Evolutionary conservation across 1,140 invertebrate species (phyloP), one percentile per base, ranked within the genome.

Genomic region (Drosophila lacertosa): DNA sequence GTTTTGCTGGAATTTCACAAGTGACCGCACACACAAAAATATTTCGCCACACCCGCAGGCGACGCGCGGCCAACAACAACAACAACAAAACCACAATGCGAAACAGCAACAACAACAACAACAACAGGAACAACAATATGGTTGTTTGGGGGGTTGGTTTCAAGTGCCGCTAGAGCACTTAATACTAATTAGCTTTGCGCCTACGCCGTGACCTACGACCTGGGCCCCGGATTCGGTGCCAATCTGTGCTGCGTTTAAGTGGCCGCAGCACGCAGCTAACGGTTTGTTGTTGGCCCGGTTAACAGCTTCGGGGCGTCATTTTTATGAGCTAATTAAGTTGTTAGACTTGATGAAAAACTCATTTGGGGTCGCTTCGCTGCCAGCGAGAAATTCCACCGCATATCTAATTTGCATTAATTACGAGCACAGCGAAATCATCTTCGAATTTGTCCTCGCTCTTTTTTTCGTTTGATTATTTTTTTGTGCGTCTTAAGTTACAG

Each of bases 281-380:
- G 50, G 35, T 33, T 51, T 55, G 33, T 24, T 50, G 39, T 64
- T 55, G 66, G 58, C 39, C 48, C 64, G 77, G 81, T 74, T 86
- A 81, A 60, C 81, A 88, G 77, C 77, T 75, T 54, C 42, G 64
- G 67, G 78, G 82, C 74, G 82, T 88, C 71, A 88, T 88, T 88
- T 88, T 88, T 88, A 88, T 82, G 82, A 88, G 82, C 82, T 88
- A 88, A 88, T 88, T 88, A 88, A 88, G 82, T 88, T 88, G 83
- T 88, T 88, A 88, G 82, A 72, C 82, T 67, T 88, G 82, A 88
- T 88, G 82, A 89, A 88, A 88, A 88, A 88, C 74, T 89, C 82
- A 78, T 88, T 88, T 88, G 59, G 44, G 73, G 67, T 55, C 55
- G 60, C 40, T 55, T 51, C 24, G 13, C 16, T 42, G 35, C 53